These are phyloP conservation scores for Xiphophorus maculatus DNA, from an alignment of 2,113 vertebrate species.

Conservation along the genomic window DNA sequence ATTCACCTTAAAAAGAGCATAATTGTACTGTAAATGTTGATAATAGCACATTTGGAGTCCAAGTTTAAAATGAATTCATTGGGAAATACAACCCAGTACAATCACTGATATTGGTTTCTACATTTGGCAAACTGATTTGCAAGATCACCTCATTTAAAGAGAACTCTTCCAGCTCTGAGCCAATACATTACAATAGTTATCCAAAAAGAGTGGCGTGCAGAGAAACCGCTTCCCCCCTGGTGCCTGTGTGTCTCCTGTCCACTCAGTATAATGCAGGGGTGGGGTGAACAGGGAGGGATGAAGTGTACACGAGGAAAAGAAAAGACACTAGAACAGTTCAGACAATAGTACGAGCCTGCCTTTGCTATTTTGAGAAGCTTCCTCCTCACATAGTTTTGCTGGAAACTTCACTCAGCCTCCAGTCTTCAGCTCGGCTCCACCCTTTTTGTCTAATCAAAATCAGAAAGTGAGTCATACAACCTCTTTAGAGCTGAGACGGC, in stretches of 20 bases:
- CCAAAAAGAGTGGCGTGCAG: constrained; percentile 49
- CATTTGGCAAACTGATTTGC: constrained; percentile 18
- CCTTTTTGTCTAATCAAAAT: constrained; percentile 35
- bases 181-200: constrained; percentile 41
- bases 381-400: constrained; percentile 48
- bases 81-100: not conserved
- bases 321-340: constrained; percentile 60
- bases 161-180: constrained; percentile 28
- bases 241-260: constrained; percentile 73
- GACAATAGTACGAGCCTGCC: constrained; percentile 62
- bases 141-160: constrained; percentile 3
- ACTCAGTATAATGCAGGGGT: constrained; percentile 31
- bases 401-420: constrained; percentile 34
- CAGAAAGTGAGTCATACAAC: constrained; percentile 40
- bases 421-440: constrained; percentile 2
- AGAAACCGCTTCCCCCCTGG: constrained; percentile 57
- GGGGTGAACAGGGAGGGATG: constrained; percentile 38
- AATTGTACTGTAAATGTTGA: too few relatives aligned
- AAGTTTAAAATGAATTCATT: not conserved
- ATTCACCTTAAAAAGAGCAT: not conserved
- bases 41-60: too few relatives aligned
- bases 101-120: constrained; percentile 7
- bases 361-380: constrained; percentile 68
- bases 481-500: constrained; percentile 22
- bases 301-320: constrained; percentile 38